A percentile compares a stretch with the other conserved stretches of the same genome.
Evolutionary conservation across 1,140 invertebrate species (phyloP).

Genomic region (Diprion similis): DNA sequence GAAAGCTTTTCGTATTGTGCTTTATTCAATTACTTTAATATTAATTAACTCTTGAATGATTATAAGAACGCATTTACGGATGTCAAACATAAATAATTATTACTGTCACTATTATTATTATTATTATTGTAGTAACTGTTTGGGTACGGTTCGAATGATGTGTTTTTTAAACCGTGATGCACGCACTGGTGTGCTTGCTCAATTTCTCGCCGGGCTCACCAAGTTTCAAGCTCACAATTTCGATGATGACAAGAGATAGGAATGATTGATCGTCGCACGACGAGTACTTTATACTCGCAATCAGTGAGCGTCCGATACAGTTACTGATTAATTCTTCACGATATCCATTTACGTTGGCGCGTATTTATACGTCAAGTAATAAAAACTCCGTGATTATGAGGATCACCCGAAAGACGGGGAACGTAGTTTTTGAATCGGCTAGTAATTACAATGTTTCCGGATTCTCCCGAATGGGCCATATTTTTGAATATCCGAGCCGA

Average conservation of each 20-base stretch:
- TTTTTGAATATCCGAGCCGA: not conserved
- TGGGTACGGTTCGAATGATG: too few relatives aligned
- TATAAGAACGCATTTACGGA: too few relatives aligned
- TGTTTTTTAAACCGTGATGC: not conserved
- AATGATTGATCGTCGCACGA: slow-evolving; percentile 5
- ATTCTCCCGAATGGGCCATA: not conserved
- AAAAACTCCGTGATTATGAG: not conserved
- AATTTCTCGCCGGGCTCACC: not conserved
- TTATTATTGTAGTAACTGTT: too few relatives aligned
- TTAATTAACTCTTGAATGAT: too few relatives aligned
- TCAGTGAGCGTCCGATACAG: slow-evolving; percentile 3
- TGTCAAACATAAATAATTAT: too few relatives aligned
- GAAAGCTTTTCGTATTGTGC: too few relatives aligned
- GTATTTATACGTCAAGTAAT: not conserved
- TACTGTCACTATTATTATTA: too few relatives aligned
- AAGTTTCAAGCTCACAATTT: not conserved
- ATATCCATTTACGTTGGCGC: not conserved
- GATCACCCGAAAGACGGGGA: not conserved
- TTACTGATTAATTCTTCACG: slow-evolving; percentile 7
- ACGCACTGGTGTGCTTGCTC: not conserved
- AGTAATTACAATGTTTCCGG: too few relatives aligned
- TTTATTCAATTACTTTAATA: too few relatives aligned
- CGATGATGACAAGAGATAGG: slow-evolving; percentile 2
- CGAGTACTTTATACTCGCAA: slow-evolving; percentile 3
- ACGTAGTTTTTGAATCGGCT: too few relatives aligned